Evolutionary conservation across 2,113 vertebrate species (phyloP), one percentile per base, ranked within the genome.

Genomic region (Oceanodroma tethys): DNA sequence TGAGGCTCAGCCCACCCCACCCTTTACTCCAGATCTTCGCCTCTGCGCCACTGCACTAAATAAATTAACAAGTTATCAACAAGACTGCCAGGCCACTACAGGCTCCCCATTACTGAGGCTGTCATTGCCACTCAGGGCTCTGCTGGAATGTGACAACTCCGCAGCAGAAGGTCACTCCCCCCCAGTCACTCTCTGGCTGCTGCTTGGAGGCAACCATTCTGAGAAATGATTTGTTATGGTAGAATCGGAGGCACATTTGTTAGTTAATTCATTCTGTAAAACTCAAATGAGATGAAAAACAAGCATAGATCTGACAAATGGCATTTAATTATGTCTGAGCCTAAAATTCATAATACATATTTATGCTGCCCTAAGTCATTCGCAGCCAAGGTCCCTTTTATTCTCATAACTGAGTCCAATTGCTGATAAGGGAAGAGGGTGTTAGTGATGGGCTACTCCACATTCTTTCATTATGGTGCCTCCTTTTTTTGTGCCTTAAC

Each of bases 21-120:
- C 96, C 96, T 86, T 97, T 96, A 86, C 95, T 98, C 96, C 92
- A 94, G 92, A 95, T 97, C 80, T 88, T 98, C 13, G 86, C 93
- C 94, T 97, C 89, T 97, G 95, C 93, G 88, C 96, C 88, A 74
- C 70, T 92, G 95, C 91, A 97, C 96, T 96, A 98, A 98, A 97
- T 97, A 97, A 96, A 97, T 97, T 96, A 97, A 94, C 84, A 25
- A 97, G 90, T 97, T 81, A 96, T 82, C 88, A 93, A 81, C 47
- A 72, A 87, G 93, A 86, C 84, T 91, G 84, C 53, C 95, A 95
- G 96, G 81, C 94, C 91, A 95, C 88, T 81, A 29, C 9, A 17
- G 94, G 83, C 93, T 96, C 88, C 96, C 95, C 90, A 85, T 91
- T 92, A 93, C 83, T 32, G 76, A 79, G 90, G 71, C 94, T 97